Base-by-base conservation (phyloP, 2,797 vertebrate genomes). In the Sorex maritimensis region DNA sequence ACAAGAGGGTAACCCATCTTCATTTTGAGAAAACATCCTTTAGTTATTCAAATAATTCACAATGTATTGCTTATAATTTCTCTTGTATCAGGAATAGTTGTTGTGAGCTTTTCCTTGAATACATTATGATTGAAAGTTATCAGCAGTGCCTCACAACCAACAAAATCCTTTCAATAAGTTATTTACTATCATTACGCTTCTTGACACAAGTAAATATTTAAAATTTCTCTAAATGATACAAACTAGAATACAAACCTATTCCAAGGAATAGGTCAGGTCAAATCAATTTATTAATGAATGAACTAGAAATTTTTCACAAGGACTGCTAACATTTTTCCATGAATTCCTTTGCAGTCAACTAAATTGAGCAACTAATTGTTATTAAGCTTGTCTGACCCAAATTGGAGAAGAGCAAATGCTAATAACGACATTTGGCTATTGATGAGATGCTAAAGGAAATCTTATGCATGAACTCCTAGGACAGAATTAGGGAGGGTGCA, bases 201-300 rank as follows among this genome's bases (percentile, higher is more conserved):
- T 44, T 68, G 7, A 91, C 26, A 71, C 12, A 78, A 58, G 38
- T 80, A 87, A 93, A 73, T n/a, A 81, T 83, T 71, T 87, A 23
- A 23, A 87, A 91, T 73, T 91, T 30, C 23, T 49, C 52, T 82
- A 65, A 75, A 87, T 73, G 68, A 80, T 71, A 89, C 84, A 79
- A 95, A 74, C 80, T 94, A 89, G 89, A 95, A 95, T 81, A 92
- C 38, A 79, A 81, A 92, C 52, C 15, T 74, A 49, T 28, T 89
- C 55, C 34, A 77, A 10, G 14, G 30, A 86, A 58, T 12, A 86
- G 10, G 71, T 77, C 49, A 86, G 71, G 10, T 41, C 38, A 55
- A 55, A n/a, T 23, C 41, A 87, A 23, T 74, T 49, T 80, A 84
- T 74, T 74, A 75, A 68, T 58, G 67, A 94, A 23, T 26, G 81